Conservation (phyloP, 2,797 vertebrate species). For the Sebastes iracundus region DNA sequence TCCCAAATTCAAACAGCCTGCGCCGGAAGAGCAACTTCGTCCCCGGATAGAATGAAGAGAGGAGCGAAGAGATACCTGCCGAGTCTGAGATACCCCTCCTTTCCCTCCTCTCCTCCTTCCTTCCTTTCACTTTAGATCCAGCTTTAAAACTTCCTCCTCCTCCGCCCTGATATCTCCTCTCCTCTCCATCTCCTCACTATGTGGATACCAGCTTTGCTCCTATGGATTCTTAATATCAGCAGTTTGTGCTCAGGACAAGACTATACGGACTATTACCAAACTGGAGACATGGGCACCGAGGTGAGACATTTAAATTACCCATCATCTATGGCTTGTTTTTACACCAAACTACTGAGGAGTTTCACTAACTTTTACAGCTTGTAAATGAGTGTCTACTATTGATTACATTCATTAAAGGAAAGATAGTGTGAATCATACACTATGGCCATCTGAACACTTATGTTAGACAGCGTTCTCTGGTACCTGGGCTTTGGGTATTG, state of each 20-base stretch:
- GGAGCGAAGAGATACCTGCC: slow-evolving; percentile 48
- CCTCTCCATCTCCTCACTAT: slow-evolving; percentile 76
- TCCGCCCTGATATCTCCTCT: slow-evolving; percentile 40
- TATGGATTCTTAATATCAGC: slow-evolving; percentile 78
- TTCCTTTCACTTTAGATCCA: slow-evolving; percentile 30
- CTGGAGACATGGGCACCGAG: slow-evolving; percentile 72
- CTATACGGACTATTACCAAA: slow-evolving; percentile 67
- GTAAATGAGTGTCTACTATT: neutral
- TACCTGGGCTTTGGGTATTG: no score
- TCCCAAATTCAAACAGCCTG: slow-evolving; percentile 57
- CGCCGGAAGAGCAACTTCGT: slow-evolving; percentile 73
- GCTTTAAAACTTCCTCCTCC: slow-evolving; percentile 26
- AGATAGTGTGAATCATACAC: neutral
- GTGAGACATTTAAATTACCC: slow-evolving; percentile 52
- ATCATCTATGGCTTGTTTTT: neutral
- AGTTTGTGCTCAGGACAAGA: slow-evolving; percentile 73
- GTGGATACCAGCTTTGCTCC: slow-evolving; percentile 78
- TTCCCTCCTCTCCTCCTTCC: slow-evolving; percentile 34
- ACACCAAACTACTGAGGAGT: neutral
- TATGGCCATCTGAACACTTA: neutral
- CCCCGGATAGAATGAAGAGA: slow-evolving; percentile 74
- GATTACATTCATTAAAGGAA: neutral
- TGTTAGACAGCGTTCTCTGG: neutral
- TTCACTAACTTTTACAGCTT: neutral
- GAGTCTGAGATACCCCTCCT: slow-evolving; percentile 49